These are phyloP conservation scores for Drosophila neotestacea DNA, from an alignment of 2,888 invertebrate genomes.

Conservation along the genomic window DNA sequence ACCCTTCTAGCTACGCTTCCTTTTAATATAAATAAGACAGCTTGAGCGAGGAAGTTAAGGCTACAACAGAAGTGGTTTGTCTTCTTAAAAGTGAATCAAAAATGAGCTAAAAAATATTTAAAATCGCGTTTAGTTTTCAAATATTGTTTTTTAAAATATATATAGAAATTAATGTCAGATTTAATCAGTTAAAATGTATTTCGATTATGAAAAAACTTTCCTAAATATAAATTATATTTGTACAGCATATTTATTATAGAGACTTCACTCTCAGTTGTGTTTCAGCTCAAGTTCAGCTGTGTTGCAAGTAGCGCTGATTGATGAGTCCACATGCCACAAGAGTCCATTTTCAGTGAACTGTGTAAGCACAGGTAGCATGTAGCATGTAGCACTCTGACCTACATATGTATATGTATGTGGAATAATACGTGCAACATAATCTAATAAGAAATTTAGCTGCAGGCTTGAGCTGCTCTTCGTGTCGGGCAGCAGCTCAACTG, in stretches of 20 bases:
- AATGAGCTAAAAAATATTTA: neutral
- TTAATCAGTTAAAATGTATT: too few species aligned
- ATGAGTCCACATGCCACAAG: slow-evolving; percentile 35
- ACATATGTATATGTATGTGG: neutral
- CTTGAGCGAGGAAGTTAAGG: neutral
- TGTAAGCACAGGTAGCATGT: slow-evolving; percentile 35
- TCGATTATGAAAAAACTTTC: too few species aligned
- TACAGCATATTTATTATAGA: neutral
- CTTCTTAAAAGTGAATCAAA: neutral
- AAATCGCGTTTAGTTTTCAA: too few species aligned
- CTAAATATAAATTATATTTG: neutral
- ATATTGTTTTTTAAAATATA: too few species aligned
- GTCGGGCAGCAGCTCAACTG: slow-evolving; percentile 46
- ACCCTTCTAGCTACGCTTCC: neutral
- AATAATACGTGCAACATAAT: slow-evolving; percentile 45
- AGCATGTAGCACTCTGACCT: slow-evolving; percentile 36
- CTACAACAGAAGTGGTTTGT: neutral
- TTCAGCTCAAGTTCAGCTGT: slow-evolving; percentile 8
- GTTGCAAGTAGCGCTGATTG: slow-evolving; percentile 30
- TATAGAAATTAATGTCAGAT: too few species aligned
- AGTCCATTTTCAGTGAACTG: slow-evolving; percentile 29
- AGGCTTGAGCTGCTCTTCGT: slow-evolving; percentile 29
- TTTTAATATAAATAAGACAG: slow-evolving; percentile 20
- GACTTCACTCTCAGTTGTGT: neutral
- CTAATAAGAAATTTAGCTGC: slow-evolving; percentile 41